Evolutionary conservation across 92 coral and sea anemone genomes (phyloP).

Genomic region (Metridium senile): DNA sequence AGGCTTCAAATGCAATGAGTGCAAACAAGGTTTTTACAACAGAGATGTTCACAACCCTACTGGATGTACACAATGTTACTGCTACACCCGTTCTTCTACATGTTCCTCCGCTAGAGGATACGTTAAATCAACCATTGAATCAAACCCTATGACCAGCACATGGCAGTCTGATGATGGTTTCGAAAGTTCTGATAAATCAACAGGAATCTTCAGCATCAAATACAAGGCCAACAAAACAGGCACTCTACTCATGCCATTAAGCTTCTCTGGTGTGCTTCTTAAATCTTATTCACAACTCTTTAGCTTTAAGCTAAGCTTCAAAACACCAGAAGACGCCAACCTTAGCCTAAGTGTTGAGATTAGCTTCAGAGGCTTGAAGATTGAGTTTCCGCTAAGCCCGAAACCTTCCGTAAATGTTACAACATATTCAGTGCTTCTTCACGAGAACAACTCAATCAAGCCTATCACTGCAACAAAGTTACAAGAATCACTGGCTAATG

Average conservation of each 20-base stretch:
- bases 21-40: conserved; percentile 73
- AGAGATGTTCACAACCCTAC: conserved; percentile 78
- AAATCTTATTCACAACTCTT: conserved; percentile 72
- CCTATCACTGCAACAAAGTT: conserved; percentile 56
- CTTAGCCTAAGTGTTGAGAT: conserved; percentile 38
- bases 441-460: conserved; percentile 50
- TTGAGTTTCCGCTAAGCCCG: conserved; percentile 43
- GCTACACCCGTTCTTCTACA: conserved; percentile 69
- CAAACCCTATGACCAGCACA: background rate
- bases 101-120: conserved; percentile 81
- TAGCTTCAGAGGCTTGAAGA: background rate
- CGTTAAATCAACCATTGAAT: conserved; percentile 27
- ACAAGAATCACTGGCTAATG: conserved; percentile 68
- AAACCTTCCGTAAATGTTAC: conserved; percentile 39
- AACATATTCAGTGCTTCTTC: conserved; percentile 62
- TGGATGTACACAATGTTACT: conserved; percentile 93
- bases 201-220: conserved; percentile 1
- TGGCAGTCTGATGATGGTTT: background rate
- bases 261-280: conserved; percentile 52
- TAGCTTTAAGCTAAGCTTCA: conserved; percentile 32
- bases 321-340: conserved; percentile 11
- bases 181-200: background rate
- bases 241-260: conserved; percentile 11
- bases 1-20: conserved; percentile 72
- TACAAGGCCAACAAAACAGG: background rate